Base-by-base conservation (phyloP, 2,113 vertebrate species). In the Holacanthus passer region DNA sequence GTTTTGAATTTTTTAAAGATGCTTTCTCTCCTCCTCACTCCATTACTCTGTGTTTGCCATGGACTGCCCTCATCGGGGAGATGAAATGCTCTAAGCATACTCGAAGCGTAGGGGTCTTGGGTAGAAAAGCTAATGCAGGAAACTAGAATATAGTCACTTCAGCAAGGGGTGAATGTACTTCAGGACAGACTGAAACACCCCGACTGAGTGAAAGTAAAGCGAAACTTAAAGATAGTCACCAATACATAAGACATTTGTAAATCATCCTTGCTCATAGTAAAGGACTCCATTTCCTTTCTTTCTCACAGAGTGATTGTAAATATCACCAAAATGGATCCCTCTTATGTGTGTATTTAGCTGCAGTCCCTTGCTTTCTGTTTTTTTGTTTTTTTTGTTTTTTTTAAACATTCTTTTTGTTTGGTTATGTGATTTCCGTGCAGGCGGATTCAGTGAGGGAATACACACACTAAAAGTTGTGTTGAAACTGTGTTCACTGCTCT, bases 281-380 rank as follows among this genome's bases (percentile, higher is more conserved):
- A 91, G 89, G 85, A 88, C 80, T 88, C 74, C 72, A 84, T 95
- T 92, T 95, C 72, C 83, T 88, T 93, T 91, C 94, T 95, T 94
- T 94, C 91, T 94, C 95, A 95, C 94, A 93, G 94, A 94, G 95
- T 95, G 95, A 95, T 95, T 96, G 95, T 96, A 96, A 93, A 96
- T 96, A 96, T 94, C 95, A 95, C 95, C 87, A 82, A 91, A 90
- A 94, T 86, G 77, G 87, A 92, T 85, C 81, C 88, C 81, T 87
- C 81, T 87, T 78, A 83, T 89, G 88, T 94, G 93, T 94, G 92
- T 94, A 91, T 93, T 92, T 91, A 94, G 88, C 91, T 86, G 88
- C 83, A 87, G 81, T 90, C 86, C 89, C 91, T 92, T 87, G 87
- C 87, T 88, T 91, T 92, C 83, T 87, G 90, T 92, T 87, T 89